These are phyloP conservation scores for Hyposmocoma kahamanoa DNA, from an alignment of 1,140 invertebrate genomes.

Conservation along the genomic window DNA sequence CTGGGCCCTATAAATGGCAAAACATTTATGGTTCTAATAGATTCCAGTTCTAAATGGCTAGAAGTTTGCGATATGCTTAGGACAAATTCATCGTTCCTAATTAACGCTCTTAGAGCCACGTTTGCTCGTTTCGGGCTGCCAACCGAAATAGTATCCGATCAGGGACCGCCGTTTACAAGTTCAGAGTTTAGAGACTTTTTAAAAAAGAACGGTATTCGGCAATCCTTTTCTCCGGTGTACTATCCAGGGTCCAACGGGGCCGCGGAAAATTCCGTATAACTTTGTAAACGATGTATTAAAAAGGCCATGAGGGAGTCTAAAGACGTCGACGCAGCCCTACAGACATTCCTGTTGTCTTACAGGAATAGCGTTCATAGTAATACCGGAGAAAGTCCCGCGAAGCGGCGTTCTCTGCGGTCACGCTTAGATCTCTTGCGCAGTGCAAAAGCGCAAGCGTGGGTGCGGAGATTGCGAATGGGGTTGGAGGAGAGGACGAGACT, in stretches of 20 bases:
- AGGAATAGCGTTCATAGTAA: background rate
- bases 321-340: background rate
- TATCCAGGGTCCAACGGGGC: background rate
- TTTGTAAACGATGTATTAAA: background rate
- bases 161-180: background rate
- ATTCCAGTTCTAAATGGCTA: background rate
- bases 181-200: slow-evolving; percentile 2
- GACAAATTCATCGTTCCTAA: background rate
- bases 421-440: background rate
- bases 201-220: background rate
- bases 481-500: too few species aligned
- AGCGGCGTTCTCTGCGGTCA: background rate
- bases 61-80: background rate
- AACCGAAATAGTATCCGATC: background rate
- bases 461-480: too few species aligned
- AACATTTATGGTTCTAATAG: background rate
- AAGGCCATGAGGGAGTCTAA: background rate
- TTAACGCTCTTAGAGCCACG: background rate
- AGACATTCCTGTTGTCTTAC: background rate
- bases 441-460: background rate
- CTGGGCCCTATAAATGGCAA: background rate
- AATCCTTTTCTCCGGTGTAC: background rate
- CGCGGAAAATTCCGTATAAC: background rate
- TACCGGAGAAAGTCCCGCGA: background rate
- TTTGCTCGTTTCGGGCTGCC: background rate